phyloP scores from a whole-genome alignment of 2,888 invertebrate species.

The Zygaena filipendulae region DNA sequence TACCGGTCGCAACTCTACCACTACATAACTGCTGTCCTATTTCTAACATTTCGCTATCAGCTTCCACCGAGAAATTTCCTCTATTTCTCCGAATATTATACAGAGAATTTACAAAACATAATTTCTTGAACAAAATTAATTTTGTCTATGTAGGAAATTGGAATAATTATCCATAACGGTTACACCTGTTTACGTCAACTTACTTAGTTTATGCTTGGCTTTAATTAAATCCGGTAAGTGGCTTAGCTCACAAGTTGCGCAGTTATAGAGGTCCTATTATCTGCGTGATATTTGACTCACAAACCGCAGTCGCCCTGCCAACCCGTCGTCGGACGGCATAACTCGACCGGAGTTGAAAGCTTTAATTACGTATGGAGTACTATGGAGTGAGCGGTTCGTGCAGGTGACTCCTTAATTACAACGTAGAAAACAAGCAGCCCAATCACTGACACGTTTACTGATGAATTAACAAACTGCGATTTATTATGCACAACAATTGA shows the following conservation, averaged over 20 bases:
- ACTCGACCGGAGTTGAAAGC: slow-evolving; percentile 59
- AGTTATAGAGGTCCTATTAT: slow-evolving; percentile 54
- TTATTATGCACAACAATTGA: no score
- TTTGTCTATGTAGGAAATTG: no score
- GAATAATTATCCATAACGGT: no score
- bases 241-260: slow-evolving; percentile 46
- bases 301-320: slow-evolving; percentile 48
- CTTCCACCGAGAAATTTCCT: no score
- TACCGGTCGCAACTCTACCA: no score
- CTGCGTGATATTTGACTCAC: slow-evolving; percentile 60
- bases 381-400: slow-evolving; percentile 62
- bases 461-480: slow-evolving; percentile 59
- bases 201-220: no score
- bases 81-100: no score
- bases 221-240: slow-evolving; percentile 46
- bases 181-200: no score
- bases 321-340: slow-evolving; percentile 54
- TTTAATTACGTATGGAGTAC: slow-evolving; percentile 64
- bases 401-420: slow-evolving; percentile 67
- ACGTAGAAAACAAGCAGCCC: slow-evolving; percentile 59
- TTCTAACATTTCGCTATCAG: no score
- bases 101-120: no score
- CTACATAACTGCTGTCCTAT: no score
- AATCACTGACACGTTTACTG: slow-evolving; percentile 58
- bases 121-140: no score